A percentile compares a stretch with the other conserved stretches of the same genome.
Evolutionary conservation across 2,113 vertebrate genomes (phyloP).

Genomic region (Hyperopisus bebe): DNA sequence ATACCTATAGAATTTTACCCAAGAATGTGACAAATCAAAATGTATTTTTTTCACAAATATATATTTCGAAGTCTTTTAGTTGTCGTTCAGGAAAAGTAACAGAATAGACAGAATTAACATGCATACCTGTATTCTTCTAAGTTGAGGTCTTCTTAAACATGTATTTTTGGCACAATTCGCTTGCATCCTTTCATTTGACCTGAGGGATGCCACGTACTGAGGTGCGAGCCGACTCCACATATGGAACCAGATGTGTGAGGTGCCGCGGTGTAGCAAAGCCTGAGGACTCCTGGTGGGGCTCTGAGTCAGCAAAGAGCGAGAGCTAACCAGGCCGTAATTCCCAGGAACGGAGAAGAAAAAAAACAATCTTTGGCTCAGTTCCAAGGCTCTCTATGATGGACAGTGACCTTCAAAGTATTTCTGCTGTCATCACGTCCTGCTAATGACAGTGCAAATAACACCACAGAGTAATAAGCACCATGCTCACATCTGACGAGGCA

Average conservation of each 20-base stretch:
- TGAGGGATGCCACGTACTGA: neutral
- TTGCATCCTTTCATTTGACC: neutral
- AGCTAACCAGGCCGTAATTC: neutral
- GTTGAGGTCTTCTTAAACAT: neutral
- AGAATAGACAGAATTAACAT: neutral
- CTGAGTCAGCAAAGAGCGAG: constrained; percentile 9
- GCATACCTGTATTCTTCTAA: neutral
- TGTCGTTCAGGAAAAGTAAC: neutral
- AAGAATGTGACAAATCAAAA: neutral
- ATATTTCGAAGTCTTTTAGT: neutral
- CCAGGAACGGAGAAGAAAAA: neutral
- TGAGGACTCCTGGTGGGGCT: neutral
- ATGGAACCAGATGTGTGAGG: neutral
- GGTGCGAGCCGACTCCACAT: neutral
- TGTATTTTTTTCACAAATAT: neutral
- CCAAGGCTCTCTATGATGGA: constrained; percentile 19
- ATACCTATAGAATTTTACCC: neutral
- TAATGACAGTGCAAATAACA: constrained; percentile 31
- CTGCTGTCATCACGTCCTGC: neutral
- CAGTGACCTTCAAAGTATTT: constrained; percentile 32
- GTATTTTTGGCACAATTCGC: neutral
- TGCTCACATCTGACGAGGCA: constrained; percentile 27
- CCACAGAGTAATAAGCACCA: constrained; percentile 31
- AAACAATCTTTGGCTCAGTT: neutral
- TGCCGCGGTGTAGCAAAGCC: neutral